Base-by-base conservation (phyloP, 2,797 vertebrate species). In the Muraenolepis orangiensis region DNA sequence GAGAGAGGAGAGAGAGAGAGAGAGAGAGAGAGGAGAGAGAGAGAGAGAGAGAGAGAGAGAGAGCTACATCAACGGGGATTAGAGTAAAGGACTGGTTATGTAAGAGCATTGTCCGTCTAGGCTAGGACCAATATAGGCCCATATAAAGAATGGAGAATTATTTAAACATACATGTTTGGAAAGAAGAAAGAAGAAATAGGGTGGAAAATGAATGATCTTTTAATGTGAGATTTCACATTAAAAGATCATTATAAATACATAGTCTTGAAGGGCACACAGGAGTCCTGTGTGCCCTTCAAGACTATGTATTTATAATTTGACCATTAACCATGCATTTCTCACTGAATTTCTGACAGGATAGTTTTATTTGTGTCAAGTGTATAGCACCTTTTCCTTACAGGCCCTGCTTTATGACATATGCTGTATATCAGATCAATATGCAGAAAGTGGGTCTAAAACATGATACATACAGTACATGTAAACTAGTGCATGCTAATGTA, bases 31-130 rank as follows among this genome's bases (percentile, higher is more conserved):
- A 51, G 68, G 51, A 69, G 78, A 84, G 80, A 78, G 13, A 72
- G 36, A 28, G 36, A n/a, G 38, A 42, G 26, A 46, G 38, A 31
- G 36, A 46, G 38, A 71, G 14, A 71, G 68, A 71, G 64, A 78
- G 80, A 81, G 81, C 74, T 23, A 72, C 66, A 40, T 61, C 40
- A 66, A 64, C 75, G 75, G 81, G 87, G 91, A 92, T 93, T 91
- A 86, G 76, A 86, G 73, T 76, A 70, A 74, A 72, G 88, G 23
- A 87, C 78, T 86, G 79, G 87, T 94, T 95, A 94, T 89, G 90
- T 91, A 94, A 95, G 87, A 78, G 77, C 73, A 81, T 87, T 88
- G 84, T 90, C 90, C 84, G 84, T 86, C 81, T 80, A 85, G 86
- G 85, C 78, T 20, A 42, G 71, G 76, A 73, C 83, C 81, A 40